A percentile compares a stretch with the other conserved stretches of the same genome.
phyloP scores from a whole-genome alignment of 2,113 vertebrate species.

The Plecturocebus donacophilus region DNA sequence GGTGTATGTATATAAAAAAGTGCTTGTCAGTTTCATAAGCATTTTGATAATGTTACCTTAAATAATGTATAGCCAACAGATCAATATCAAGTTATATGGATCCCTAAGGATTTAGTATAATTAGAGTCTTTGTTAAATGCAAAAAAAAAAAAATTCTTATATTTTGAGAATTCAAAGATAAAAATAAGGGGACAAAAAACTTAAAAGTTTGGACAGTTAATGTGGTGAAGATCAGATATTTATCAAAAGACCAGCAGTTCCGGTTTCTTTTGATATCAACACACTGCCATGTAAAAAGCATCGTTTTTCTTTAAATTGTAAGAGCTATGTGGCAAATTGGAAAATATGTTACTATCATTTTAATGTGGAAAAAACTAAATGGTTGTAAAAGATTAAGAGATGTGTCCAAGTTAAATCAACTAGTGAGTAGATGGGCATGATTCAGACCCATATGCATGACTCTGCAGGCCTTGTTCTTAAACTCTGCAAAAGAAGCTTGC shows the following conservation, averaged over 20 bases:
- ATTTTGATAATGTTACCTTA: constrained; percentile 2
- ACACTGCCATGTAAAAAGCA: not conserved
- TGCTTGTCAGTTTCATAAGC: not conserved
- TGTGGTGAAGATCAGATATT: not conserved
- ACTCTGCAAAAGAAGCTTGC: fast-evolving
- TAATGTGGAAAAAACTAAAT: not conserved
- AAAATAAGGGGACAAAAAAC: not conserved
- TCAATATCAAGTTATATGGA: not conserved
- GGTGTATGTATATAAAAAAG: not conserved
- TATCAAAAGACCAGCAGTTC: not conserved
- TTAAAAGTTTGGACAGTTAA: not conserved
- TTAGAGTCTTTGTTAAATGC: not conserved
- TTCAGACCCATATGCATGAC: not conserved
- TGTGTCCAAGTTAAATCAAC: not conserved
- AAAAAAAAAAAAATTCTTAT: not conserved
- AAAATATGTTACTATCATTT: not conserved
- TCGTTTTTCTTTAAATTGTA: not conserved
- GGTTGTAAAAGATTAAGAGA: not conserved
- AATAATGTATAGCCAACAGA: not conserved
- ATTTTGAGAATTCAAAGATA: constrained; percentile 39
- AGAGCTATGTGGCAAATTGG: not conserved
- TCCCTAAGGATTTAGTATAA: not conserved
- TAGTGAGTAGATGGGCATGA: not conserved
- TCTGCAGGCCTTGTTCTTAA: not conserved
- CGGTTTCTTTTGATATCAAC: not conserved